Evolutionary conservation across 2,797 vertebrate species (phyloP), one percentile per base, ranked within the genome.

Genomic region (Simalia tracyae): DNA sequence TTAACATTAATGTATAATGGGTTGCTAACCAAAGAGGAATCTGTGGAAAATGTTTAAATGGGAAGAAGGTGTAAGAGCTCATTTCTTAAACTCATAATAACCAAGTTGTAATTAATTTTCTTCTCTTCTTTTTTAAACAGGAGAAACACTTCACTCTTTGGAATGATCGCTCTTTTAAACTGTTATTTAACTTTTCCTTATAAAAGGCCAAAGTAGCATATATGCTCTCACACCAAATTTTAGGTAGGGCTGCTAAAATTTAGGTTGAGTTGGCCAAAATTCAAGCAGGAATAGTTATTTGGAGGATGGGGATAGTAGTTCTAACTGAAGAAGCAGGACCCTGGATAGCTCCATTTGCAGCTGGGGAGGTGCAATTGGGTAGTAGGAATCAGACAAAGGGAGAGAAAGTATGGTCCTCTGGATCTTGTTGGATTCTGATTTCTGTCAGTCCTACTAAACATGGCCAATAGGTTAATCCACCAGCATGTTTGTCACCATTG

Each of bases 1-100:
- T 97, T 96, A 93, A 96, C 93, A 95, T 95, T 95, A 95, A 94
- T 93, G 95, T 92, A 95, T 96, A 93, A 94, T 42, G 2, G 95
- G 87, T 89, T 94, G 93, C 94, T 95, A 97, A 94, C 93, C 94
- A 93, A 93, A 96, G 91, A 95, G 93, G 91, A 95, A 93, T 87
- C 95, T 87, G 88, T 72, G 42, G 87, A 76, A 93, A 96, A 95
- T 6, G 90, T 93, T 95, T 95, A 96, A 92, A 86, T 0, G 22
- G 95, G 95, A 95, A 63, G 93, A 94, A 61, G 76, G 88, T 28
- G 42, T 54, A 76, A 90, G 57, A 42, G 94, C 94, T 95, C 93
- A 96, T 42, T 81, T 87, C 68, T 86, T 93, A 92, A 64, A 64
- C 94, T 96, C 95, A 91, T 94, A 92, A 91, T 94, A 95, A 92